Evolutionary conservation across 2,797 vertebrate genomes (phyloP).

Genomic region (Peromyscus eremicus): DNA sequence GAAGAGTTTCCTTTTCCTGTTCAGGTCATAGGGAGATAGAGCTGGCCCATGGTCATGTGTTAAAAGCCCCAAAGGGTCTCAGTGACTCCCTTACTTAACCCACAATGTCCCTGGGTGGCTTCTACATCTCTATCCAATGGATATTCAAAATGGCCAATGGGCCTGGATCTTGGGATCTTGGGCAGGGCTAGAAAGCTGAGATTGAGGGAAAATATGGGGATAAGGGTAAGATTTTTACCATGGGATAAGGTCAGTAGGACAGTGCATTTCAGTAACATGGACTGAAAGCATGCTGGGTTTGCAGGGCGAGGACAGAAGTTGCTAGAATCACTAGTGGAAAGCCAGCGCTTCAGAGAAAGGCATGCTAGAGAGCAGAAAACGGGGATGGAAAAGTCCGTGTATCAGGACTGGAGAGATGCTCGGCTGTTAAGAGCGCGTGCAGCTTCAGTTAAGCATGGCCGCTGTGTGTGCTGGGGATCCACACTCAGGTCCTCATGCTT

Average conservation of each 20-base stretch:
- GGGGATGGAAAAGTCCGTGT: background rate
- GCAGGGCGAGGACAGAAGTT: background rate
- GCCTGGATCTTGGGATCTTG: background rate
- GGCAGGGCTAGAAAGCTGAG: background rate
- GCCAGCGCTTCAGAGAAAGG: background rate
- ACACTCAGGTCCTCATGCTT: background rate
- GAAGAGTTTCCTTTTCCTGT: background rate
- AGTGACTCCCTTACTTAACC: background rate
- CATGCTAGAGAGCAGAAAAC: background rate
- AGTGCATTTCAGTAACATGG: background rate
- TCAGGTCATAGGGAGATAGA: background rate
- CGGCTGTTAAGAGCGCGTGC: fast-evolving
- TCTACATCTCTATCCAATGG: background rate
- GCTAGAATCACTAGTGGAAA: background rate
- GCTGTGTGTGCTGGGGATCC: background rate
- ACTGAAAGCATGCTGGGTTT: background rate
- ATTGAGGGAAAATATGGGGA: background rate
- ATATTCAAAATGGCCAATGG: background rate
- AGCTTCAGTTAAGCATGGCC: background rate
- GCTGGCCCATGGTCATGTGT: too few species aligned
- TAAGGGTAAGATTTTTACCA: background rate
- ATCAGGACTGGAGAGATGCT: background rate
- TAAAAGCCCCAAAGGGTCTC: background rate
- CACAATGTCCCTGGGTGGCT: background rate
- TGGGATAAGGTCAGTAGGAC: background rate